A percentile compares a stretch with the other conserved stretches of the same genome.
phyloP scores from a whole-genome alignment of 2,797 vertebrate genomes.

The Gorsachius magnificus region DNA sequence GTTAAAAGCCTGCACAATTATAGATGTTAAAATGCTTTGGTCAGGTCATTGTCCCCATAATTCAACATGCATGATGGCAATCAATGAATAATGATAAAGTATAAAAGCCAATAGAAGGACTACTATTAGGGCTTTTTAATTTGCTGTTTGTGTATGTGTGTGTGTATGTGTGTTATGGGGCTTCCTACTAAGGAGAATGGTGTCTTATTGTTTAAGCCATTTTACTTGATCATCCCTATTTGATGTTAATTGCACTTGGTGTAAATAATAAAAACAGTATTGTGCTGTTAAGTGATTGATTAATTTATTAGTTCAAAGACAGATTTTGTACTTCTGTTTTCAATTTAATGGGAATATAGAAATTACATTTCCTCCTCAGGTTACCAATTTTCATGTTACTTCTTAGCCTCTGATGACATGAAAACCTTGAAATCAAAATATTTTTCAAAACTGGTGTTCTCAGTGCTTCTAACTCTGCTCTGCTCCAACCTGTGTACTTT shows the following conservation, averaged over 20 bases:
- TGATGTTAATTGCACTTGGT: constrained; percentile 51
- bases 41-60: constrained; percentile 64
- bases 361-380: neutral
- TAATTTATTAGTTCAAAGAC: constrained; percentile 47
- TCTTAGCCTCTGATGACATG: neutral
- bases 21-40: constrained; percentile 52
- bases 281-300: constrained; percentile 37
- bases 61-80: constrained; percentile 65
- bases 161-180: neutral
- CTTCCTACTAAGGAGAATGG: constrained; percentile 38
- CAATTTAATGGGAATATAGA: neutral
- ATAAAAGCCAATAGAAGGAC: constrained; percentile 60
- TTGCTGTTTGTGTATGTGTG: constrained; percentile 21
- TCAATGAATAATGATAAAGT: constrained; percentile 60
- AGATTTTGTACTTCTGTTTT: constrained; percentile 41
- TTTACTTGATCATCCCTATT: constrained; percentile 49
- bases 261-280: constrained; percentile 55
- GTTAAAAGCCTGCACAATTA: constrained; percentile 43
- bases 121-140: constrained; percentile 58
- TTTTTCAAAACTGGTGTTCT: neutral
- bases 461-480: neutral
- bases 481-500: neutral
- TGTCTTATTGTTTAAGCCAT: constrained; percentile 53
- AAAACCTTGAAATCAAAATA: constrained; percentile 22
- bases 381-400: neutral